Percentiles rank a stretch among this genome's conserved stretches.
phyloP scores from a whole-genome alignment of 2,797 vertebrate genomes.

The Tenualosa ilisha region DNA sequence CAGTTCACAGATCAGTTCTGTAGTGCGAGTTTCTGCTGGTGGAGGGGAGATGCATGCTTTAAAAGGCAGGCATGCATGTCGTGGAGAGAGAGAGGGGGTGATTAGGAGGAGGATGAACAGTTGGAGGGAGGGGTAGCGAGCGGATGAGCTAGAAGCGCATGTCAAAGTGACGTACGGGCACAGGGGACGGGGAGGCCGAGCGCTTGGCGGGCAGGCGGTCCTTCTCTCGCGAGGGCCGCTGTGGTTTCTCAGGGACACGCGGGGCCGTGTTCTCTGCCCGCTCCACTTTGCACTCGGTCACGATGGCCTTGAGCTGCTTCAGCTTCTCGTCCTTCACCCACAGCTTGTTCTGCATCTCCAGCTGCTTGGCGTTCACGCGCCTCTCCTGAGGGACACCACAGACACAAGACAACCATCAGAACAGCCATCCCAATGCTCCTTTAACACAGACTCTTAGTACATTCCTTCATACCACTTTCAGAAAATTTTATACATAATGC shows the following conservation, averaged over 20 bases:
- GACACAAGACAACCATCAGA: too few relatives aligned
- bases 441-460: too few relatives aligned
- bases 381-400: slow-evolving; percentile 75
- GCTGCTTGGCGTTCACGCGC: slow-evolving; percentile 91
- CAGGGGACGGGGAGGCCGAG: slow-evolving; percentile 78
- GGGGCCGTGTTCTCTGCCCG: slow-evolving; percentile 44
- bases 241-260: slow-evolving; percentile 62
- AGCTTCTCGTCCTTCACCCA: slow-evolving; percentile 98
- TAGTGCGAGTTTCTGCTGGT: not conserved
- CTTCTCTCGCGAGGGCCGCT: slow-evolving; percentile 82
- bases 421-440: too few relatives aligned
- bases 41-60: not conserved
- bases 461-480: too few relatives aligned
- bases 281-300: slow-evolving; percentile 79
- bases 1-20: not conserved
- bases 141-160: slow-evolving; percentile 23
- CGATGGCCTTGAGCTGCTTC: slow-evolving; percentile 96
- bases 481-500: too few relatives aligned
- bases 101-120: not conserved
- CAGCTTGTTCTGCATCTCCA: slow-evolving; percentile 98
- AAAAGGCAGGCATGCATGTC: not conserved
- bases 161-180: slow-evolving; percentile 75
- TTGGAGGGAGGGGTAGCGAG: not conserved
- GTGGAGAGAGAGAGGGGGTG: not conserved
- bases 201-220: slow-evolving; percentile 75